Evolutionary conservation across 2,797 vertebrate species (phyloP), one percentile per base, ranked within the genome.

Genomic region (Rhinella marina): DNA sequence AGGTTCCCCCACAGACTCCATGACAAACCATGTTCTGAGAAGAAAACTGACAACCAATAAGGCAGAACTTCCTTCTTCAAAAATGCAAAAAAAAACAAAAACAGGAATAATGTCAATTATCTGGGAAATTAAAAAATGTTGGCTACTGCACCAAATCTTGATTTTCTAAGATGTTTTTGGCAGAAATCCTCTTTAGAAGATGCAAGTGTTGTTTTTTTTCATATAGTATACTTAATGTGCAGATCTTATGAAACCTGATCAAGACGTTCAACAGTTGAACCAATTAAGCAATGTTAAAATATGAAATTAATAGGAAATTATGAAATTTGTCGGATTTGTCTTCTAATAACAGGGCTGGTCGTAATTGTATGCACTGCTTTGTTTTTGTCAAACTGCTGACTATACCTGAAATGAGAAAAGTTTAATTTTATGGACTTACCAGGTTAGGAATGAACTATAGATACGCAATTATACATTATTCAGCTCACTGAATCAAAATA

Each of bases 401-500:
- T 50, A n/a, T 48, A 27, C 76, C 8, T 3, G 17, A 27, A 78
- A 78, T 78, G 52, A 56, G n/a, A 56, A 78, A 77, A 78, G 9
- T 56, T 32, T 59, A 19, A 61, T 80, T 56, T 59, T 54, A 77
- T 16, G 48, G n/a, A 27, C 23, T 56, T 25, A 73, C 23, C 8
- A 61, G 54, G 29, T 59, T 23, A 21, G 5, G 12, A 80, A 8
- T 61, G 25, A 59, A 80, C 19, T 59, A 59, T 61, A 59, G 78
- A 19, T 9, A 80, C 12, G 41, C 19, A 25, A 80, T 16, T 79
- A 79, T 79, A 80, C 56, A 80, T 59, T 59, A 80, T 80, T 80
- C 54, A 59, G 56, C 4, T 59, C 78, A 80, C 27, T 32, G 27
- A 59, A 59, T 80, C 78, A 80, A 59, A 80, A 80, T 80, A 59